Conservation (phyloP, 1,140 invertebrate genomes). For the Theocolax elegans region DNA sequence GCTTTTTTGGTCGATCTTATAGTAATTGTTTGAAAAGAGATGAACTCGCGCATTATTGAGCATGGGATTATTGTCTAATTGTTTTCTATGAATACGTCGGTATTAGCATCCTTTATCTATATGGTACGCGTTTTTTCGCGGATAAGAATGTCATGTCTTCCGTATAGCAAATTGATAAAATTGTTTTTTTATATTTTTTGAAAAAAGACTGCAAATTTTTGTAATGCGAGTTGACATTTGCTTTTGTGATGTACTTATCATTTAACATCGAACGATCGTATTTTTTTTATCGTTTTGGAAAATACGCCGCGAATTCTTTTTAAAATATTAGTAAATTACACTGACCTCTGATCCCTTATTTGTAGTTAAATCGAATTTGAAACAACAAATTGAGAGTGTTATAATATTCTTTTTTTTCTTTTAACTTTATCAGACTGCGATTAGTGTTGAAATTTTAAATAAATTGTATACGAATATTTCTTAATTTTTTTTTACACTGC, state of each 20-base stretch:
- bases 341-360: conserved; percentile 11
- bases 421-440: conserved; percentile 8
- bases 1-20: conserved; percentile 39
- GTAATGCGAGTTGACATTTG: conserved; percentile 25
- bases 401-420: not conserved
- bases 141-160: conserved; percentile 30
- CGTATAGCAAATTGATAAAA: conserved; percentile 29
- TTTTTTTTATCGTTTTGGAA: conserved; percentile 2
- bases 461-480: conserved; percentile 25
- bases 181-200: conserved; percentile 37
- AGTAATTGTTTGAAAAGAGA: conserved; percentile 18
- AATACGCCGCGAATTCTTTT: not conserved
- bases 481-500: conserved; percentile 4
- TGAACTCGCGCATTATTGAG: conserved; percentile 8
- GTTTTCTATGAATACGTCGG: conserved; percentile 1
- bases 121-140: conserved; percentile 21
- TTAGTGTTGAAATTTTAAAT: conserved; percentile 18
- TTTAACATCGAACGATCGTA: conserved; percentile 21
- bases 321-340: conserved; percentile 23
- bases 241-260: conserved; percentile 38
- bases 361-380: not conserved
- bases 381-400: too few species aligned
- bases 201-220: conserved; percentile 41
- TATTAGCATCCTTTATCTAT: conserved; percentile 8
- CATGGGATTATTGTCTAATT: not conserved